Evolutionary conservation across 2,888 invertebrate species (phyloP).

Genomic region (Hecatera dysodea): DNA sequence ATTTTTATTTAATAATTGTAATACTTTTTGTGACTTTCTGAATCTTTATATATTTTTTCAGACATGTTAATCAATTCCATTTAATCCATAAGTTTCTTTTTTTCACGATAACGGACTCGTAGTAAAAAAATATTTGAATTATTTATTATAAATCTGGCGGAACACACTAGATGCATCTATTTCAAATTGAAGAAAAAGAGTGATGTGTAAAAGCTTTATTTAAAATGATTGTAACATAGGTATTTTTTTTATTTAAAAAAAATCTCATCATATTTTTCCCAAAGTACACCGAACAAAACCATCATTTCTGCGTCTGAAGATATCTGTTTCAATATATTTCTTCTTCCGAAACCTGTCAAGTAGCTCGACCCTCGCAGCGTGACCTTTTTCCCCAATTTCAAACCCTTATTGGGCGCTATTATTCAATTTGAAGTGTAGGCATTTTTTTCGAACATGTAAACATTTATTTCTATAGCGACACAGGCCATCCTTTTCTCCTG

Average conservation of each 20-base stretch:
- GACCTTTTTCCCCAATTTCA: conserved; percentile 58
- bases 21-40: no score
- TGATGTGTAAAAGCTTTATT: no score
- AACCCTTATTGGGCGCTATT: conserved; percentile 57
- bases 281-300: conserved; percentile 3
- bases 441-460: conserved; percentile 53
- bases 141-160: no score
- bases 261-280: background rate
- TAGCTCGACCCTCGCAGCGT: conserved; percentile 55
- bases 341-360: conserved; percentile 49
- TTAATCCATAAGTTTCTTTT: no score
- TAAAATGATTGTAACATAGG: no score
- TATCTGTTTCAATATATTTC: conserved; percentile 53
- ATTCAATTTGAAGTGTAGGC: conserved; percentile 55
- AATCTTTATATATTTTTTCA: no score
- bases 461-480: conserved; percentile 53
- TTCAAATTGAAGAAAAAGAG: no score
- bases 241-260: background rate
- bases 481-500: conserved; percentile 11
- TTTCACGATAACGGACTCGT: no score
- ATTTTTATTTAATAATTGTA: no score
- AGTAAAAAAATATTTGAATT: no score
- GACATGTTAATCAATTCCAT: no score
- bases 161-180: no score
- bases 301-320: conserved; percentile 26